phyloP scores from a whole-genome alignment of 2,113 vertebrate genomes.

The Elachura formosa region DNA sequence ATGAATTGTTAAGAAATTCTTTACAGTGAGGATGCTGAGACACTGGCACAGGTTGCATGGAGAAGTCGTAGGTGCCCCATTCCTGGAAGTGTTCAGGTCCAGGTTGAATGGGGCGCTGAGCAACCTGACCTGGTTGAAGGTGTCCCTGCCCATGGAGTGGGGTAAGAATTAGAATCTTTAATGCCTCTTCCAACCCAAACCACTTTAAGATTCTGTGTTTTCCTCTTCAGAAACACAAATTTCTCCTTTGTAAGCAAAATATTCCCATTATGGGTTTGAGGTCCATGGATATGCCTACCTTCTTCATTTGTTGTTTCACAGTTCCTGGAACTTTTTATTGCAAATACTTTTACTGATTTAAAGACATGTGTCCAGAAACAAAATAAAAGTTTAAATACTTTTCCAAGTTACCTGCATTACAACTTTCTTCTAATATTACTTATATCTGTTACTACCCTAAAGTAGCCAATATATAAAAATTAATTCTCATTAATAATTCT shows the following conservation, averaged over 20 bases:
- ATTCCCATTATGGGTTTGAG: background rate
- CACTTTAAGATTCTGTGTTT: background rate
- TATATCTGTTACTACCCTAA: background rate
- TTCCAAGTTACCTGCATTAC: background rate
- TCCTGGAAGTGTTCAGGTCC: background rate
- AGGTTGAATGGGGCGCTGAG: background rate
- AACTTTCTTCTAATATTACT: background rate
- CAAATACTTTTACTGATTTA: background rate
- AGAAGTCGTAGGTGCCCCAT: background rate
- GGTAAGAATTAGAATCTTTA: background rate
- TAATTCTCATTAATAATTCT: background rate
- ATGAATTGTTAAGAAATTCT: background rate
- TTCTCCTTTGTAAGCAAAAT: background rate
- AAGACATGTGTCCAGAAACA: background rate
- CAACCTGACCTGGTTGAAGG: background rate
- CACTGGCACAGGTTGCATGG: background rate
- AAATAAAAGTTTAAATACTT: background rate
- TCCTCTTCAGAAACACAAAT: background rate
- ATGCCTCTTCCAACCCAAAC: background rate
- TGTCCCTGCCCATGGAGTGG: background rate
- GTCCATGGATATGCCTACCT: background rate
- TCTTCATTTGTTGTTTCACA: background rate
- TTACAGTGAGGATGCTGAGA: background rate
- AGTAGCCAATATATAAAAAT: background rate
- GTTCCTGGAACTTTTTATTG: background rate